These are phyloP conservation scores for Camelus bactrianus DNA, from an alignment of 2,113 vertebrate genomes.

Conservation along the genomic window DNA sequence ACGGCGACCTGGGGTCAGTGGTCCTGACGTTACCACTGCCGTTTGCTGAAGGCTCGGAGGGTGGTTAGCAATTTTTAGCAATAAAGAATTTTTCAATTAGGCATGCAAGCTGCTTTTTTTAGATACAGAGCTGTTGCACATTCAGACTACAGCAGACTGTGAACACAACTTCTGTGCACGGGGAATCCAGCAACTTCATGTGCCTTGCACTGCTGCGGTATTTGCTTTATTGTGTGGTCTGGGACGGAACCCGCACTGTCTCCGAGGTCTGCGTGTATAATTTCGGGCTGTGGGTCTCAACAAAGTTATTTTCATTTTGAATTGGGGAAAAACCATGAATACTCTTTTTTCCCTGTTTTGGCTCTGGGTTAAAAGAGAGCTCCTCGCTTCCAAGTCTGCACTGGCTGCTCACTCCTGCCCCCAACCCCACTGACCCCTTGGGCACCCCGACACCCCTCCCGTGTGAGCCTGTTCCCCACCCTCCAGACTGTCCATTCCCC, in stretches of 20 bases:
- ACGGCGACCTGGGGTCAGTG: background rate
- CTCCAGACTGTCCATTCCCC: background rate
- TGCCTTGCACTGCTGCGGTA: background rate
- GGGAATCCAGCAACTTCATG: background rate
- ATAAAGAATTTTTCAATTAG: background rate
- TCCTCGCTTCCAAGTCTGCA: fast-evolving
- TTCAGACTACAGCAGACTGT: background rate
- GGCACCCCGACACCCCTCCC: background rate
- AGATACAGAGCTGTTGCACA: background rate
- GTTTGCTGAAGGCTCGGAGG: background rate
- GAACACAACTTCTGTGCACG: background rate
- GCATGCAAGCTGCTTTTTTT: background rate
- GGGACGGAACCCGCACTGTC: background rate
- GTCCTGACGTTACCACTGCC: background rate
- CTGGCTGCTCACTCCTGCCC: background rate
- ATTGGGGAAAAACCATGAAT: background rate
- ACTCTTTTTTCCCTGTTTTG: background rate
- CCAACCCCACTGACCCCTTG: background rate
- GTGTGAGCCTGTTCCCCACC: too few species aligned
- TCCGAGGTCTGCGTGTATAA: background rate
- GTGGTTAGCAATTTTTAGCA: background rate
- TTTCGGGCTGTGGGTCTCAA: background rate
- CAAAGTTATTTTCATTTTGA: background rate
- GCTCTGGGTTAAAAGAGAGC: background rate
- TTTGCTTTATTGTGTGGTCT: background rate